phyloP scores from a whole-genome alignment of 1,140 invertebrate genomes.

The Drosophila sechellia region DNA sequence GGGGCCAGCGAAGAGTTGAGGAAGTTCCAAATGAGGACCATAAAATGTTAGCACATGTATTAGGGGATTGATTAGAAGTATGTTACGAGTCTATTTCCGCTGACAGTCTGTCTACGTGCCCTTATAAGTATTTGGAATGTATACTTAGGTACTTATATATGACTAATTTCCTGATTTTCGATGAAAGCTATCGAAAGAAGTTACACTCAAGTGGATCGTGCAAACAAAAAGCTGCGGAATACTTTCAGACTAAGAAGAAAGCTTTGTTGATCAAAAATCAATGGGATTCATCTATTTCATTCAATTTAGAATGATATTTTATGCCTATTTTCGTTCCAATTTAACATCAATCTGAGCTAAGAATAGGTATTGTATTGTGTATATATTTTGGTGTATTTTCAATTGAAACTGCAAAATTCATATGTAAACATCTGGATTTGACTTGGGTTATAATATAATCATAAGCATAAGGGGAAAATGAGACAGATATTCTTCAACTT shows the following conservation, averaged over 20 bases:
- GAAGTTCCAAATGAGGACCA: background rate
- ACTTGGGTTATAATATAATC: background rate
- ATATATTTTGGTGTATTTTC: too few species aligned
- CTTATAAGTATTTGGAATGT: conserved; percentile 15
- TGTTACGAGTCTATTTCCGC: conserved; percentile 13
- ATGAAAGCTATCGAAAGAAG: conserved; percentile 13
- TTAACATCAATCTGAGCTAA: background rate
- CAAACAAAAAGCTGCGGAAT: conserved; percentile 7
- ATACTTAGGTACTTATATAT: conserved; percentile 13
- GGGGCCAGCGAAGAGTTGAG: background rate
- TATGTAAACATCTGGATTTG: background rate
- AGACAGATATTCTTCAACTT: background rate
- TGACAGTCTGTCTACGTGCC: conserved; percentile 16
- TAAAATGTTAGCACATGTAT: conserved; percentile 11
- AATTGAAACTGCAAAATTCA: background rate
- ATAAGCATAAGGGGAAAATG: background rate
- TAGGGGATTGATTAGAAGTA: background rate
- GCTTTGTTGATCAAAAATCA: background rate
- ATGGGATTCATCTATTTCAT: background rate
- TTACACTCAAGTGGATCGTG: conserved; percentile 22
- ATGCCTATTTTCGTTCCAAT: background rate
- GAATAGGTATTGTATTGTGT: background rate
- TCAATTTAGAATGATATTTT: background rate
- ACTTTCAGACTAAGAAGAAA: conserved; percentile 4
- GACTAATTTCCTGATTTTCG: conserved; percentile 20